These are phyloP conservation scores for Peromyscus eremicus DNA, from an alignment of 2,797 vertebrate species.

Conservation along the genomic window DNA sequence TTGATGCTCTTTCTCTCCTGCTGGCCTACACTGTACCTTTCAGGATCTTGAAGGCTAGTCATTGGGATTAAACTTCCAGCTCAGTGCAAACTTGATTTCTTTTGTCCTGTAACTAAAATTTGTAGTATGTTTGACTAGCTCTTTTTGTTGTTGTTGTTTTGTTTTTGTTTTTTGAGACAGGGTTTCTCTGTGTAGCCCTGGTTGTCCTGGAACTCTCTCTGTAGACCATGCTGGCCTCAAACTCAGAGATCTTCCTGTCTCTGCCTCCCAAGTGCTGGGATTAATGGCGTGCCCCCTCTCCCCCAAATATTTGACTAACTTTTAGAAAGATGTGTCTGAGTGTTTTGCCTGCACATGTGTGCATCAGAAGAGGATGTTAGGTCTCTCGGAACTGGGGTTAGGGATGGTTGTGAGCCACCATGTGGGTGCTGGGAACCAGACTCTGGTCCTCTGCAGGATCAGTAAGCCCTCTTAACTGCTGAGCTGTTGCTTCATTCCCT, in stretches of 20 bases:
- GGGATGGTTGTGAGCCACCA: not conserved
- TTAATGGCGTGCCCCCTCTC: too few species aligned
- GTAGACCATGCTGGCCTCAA: too few species aligned
- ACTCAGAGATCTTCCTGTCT: too few species aligned
- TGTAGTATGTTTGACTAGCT: not conserved
- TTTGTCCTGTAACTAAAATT: not conserved
- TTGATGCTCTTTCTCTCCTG: not conserved
- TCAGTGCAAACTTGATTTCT: not conserved
- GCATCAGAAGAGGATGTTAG: not conserved
- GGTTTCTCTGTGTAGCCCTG: too few species aligned
- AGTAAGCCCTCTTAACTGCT: not conserved
- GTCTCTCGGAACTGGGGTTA: not conserved
- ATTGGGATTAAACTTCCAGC: not conserved
- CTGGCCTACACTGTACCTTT: not conserved
- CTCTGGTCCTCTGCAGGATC: not conserved
- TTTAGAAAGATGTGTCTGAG: not conserved
- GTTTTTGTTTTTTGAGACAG: too few species aligned
- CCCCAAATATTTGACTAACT: not conserved
- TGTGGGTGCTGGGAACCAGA: not conserved
- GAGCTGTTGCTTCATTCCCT: not conserved
- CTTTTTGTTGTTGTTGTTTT: not conserved
- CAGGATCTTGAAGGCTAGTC: not conserved
- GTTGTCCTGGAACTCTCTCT: too few species aligned
- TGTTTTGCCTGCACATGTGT: not conserved
- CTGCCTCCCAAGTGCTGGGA: too few species aligned